phyloP scores from a whole-genome alignment of 2,797 vertebrate species.

The Sebastes trivittatus region DNA sequence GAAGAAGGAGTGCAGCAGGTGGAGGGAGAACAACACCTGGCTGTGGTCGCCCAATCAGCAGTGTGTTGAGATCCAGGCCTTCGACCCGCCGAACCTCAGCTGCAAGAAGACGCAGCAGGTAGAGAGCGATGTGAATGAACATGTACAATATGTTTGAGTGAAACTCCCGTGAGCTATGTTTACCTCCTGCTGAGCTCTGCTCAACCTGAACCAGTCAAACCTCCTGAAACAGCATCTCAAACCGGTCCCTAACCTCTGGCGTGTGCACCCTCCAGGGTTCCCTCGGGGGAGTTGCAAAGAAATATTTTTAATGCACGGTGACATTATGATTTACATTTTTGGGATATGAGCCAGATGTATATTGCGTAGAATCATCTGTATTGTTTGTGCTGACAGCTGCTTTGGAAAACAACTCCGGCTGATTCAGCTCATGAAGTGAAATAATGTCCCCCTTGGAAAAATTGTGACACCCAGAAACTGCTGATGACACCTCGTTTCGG shows the following conservation, averaged over 20 bases:
- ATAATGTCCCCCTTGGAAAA: neutral
- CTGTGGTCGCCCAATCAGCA: conserved; percentile 89
- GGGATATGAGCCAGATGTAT: neutral
- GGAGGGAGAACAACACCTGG: conserved; percentile 86
- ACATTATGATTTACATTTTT: conserved; percentile 1
- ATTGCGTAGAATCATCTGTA: neutral
- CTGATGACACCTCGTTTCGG: neutral
- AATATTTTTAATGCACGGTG: neutral
- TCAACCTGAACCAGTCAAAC: conserved; percentile 13
- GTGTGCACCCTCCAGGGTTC: neutral
- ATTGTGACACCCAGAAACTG: conserved; percentile 7
- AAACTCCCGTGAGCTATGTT: rapidly evolving
- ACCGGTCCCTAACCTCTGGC: conserved; percentile 11
- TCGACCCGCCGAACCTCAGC: conserved; percentile 89
- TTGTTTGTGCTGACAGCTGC: conserved; percentile 25
- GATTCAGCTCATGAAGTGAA: conserved; percentile 10
- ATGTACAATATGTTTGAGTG: too few relatives aligned
- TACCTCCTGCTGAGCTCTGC: neutral
- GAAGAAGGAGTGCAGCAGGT: conserved; percentile 84
- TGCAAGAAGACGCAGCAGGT: conserved; percentile 79
- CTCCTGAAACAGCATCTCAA: conserved; percentile 29
- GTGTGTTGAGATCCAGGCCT: conserved; percentile 85
- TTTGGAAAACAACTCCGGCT: conserved; percentile 12
- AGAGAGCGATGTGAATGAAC: neutral
- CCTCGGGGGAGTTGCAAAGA: neutral